Conservation (phyloP, 2,888 invertebrate genomes). For the Nematopogon swammerdamellus region DNA sequence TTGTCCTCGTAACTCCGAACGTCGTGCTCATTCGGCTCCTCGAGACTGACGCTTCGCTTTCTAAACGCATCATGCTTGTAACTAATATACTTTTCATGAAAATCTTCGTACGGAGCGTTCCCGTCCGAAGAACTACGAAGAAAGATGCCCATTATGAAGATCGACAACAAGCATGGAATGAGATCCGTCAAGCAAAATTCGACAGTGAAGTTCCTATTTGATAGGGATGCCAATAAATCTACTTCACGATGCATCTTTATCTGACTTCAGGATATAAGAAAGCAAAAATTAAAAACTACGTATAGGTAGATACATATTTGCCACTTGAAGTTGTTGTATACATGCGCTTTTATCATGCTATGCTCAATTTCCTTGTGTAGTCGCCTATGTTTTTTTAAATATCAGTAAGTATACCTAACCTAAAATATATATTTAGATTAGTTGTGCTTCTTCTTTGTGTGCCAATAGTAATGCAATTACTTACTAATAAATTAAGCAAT, state of each 20-base stretch:
- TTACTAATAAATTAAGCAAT: too few relatives aligned
- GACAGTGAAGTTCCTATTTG: not conserved
- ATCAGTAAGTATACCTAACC: too few relatives aligned
- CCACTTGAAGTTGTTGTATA: too few relatives aligned
- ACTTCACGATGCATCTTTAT: not conserved
- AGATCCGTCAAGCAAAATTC: not conserved
- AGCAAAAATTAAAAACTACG: too few relatives aligned
- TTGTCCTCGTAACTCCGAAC: not conserved
- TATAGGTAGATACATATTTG: too few relatives aligned
- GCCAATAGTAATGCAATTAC: too few relatives aligned
- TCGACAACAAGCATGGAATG: conserved; percentile 10
- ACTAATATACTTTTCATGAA: conserved; percentile 77
- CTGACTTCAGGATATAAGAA: too few relatives aligned
- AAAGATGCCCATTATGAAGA: conserved; percentile 42
- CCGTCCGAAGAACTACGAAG: conserved; percentile 57
- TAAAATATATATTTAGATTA: too few relatives aligned
- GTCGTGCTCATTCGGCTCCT: conserved; percentile 44
- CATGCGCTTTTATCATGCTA: too few relatives aligned
- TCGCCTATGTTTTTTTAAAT: too few relatives aligned
- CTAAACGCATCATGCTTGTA: conserved; percentile 69
- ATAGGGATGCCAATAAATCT: not conserved
- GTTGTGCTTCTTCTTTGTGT: too few relatives aligned
- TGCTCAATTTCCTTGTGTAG: too few relatives aligned
- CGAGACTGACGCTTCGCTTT: conserved; percentile 70
- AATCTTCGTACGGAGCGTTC: conserved; percentile 66